These are phyloP conservation scores for Syrista parreyssii DNA, from an alignment of 2,888 invertebrate genomes.

Conservation along the genomic window DNA sequence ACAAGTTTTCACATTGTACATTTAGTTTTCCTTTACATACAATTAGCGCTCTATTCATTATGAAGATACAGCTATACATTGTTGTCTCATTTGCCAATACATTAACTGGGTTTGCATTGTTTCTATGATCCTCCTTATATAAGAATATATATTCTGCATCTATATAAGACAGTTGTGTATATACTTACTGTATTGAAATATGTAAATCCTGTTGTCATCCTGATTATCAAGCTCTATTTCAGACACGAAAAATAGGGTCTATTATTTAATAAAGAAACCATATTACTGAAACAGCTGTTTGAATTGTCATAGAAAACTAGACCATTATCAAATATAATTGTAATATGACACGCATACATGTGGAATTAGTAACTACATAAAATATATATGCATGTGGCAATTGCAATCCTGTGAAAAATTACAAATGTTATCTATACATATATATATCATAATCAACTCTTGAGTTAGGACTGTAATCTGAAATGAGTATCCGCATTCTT, in stretches of 20 bases:
- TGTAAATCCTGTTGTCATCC: slow-evolving; percentile 10
- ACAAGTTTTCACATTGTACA: neutral
- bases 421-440: neutral
- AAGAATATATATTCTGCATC: slow-evolving; percentile 20
- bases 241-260: slow-evolving; percentile 14
- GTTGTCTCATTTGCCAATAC: neutral
- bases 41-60: neutral
- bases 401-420: neutral
- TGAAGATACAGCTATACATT: neutral
- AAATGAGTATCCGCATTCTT: neutral
- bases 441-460: neutral
- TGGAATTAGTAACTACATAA: neutral
- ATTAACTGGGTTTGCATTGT: slow-evolving; percentile 3
- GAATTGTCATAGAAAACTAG: neutral
- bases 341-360: neutral
- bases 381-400: neutral
- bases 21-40: neutral
- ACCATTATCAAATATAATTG: neutral
- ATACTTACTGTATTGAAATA: slow-evolving; percentile 15
- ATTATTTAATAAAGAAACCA: slow-evolving; percentile 11
- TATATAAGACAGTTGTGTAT: slow-evolving; percentile 18
- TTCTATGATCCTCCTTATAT: neutral
- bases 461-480: neutral
- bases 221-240: slow-evolving; percentile 9
- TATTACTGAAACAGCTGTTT: neutral